These are phyloP conservation scores for Incurvaria masculella DNA, from an alignment of 2,888 invertebrate species.

Conservation along the genomic window DNA sequence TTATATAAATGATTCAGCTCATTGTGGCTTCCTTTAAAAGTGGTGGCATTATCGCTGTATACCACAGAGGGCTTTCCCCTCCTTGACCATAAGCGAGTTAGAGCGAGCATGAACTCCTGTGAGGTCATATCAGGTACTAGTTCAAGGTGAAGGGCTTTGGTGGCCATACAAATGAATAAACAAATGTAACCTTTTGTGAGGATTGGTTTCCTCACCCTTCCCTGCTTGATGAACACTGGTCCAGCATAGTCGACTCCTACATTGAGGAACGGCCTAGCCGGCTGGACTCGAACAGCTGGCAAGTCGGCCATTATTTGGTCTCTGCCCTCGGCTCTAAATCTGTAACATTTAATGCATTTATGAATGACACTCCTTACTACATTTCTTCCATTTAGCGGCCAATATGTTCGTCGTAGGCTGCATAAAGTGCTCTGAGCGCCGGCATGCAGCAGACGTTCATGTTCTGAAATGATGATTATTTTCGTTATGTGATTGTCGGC, in stretches of 20 bases:
- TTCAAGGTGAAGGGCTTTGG: conserved; percentile 1
- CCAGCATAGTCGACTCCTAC: conserved; percentile 1
- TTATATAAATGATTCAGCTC: neutral
- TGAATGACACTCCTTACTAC: neutral
- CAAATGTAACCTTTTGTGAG: neutral
- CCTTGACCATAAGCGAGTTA: neutral
- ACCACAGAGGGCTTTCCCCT: neutral
- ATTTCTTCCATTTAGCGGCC: neutral
- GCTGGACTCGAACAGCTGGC: neutral
- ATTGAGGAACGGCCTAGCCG: neutral
- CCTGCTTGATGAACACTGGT: neutral
- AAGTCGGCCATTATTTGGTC: conserved; percentile 1
- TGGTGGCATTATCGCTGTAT: neutral
- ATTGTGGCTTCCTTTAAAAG: neutral
- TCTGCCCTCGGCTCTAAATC: neutral
- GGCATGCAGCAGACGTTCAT: neutral
- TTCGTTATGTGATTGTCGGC: neutral
- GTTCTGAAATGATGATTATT: neutral
- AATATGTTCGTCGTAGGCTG: neutral
- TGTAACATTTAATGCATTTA: neutral
- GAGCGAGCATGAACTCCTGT: neutral
- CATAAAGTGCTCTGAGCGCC: neutral
- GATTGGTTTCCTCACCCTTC: neutral
- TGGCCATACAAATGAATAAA: neutral
- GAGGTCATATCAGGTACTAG: neutral